These are phyloP conservation scores for Chaetops frenatus DNA, from an alignment of 2,113 vertebrate species.

Conservation along the genomic window DNA sequence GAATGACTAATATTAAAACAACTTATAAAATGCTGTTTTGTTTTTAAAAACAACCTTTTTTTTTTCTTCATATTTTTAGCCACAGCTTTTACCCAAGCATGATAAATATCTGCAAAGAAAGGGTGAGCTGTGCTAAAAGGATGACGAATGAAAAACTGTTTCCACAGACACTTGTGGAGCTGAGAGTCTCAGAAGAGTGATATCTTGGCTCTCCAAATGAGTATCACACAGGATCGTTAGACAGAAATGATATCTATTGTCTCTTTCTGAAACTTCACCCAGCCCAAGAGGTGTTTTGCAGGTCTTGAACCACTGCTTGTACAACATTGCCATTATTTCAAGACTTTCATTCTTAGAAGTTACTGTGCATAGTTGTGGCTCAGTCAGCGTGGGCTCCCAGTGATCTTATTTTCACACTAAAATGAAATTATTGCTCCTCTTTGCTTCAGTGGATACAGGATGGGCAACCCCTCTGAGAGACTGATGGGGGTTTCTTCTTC, in stretches of 20 bases:
- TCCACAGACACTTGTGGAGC: background rate
- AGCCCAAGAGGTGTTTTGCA: background rate
- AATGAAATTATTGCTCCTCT: background rate
- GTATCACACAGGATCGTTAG: background rate
- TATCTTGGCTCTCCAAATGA: background rate
- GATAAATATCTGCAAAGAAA: background rate
- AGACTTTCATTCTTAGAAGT: background rate
- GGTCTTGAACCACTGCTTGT: background rate
- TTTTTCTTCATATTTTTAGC: background rate
- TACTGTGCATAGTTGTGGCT: background rate
- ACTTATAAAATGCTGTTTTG: background rate
- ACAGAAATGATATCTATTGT: background rate
- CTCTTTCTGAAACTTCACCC: background rate
- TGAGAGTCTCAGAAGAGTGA: background rate
- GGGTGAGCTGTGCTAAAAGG: background rate
- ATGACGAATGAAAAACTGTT: background rate
- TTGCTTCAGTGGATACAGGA: background rate
- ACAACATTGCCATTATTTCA: background rate
- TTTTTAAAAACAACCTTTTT: background rate
- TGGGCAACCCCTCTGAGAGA: background rate
- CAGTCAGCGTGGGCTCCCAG: background rate
- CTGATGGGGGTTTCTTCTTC: background rate
- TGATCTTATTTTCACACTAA: background rate
- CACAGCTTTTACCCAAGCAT: background rate
- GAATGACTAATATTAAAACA: background rate